Conservation (phyloP, 1,140 invertebrate species). For the Leptopilina boulardi region DNA sequence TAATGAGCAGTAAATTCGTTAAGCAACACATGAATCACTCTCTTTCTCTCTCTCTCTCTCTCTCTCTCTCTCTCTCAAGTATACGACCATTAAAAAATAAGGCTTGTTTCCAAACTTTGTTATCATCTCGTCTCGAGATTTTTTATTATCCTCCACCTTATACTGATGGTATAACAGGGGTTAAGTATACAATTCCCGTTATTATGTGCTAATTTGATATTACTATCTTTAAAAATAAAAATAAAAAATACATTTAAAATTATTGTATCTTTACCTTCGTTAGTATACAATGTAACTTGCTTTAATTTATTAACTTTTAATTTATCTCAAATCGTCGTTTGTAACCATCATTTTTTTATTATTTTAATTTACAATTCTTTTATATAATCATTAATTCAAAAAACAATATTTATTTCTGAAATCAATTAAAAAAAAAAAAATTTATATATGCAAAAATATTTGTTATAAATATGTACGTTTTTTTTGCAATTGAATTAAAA, state of each 20-base stretch:
- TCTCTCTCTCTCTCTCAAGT: no score
- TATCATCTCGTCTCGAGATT: constrained; percentile 5
- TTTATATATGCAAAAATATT: no score
- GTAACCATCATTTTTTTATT: neutral
- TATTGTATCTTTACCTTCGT: neutral
- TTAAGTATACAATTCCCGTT: constrained; percentile 29
- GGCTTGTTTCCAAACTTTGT: constrained; percentile 22
- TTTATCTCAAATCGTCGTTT: neutral
- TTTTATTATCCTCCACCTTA: neutral
- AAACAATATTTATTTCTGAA: no score
- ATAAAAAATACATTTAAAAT: neutral
- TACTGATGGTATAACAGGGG: constrained; percentile 18
- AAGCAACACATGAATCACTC: constrained; percentile 22
- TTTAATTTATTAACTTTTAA: neutral
- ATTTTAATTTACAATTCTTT: no score
- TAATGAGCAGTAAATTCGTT: constrained; percentile 26
- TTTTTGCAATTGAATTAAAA: no score
- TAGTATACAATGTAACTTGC: neutral
- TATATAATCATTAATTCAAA: no score
- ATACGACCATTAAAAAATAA: constrained; percentile 19
- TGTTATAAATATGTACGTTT: no score
- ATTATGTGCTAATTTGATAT: constrained; percentile 7
- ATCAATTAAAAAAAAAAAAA: no score
- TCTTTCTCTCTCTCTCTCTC: no score
- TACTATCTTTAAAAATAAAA: no score